These are phyloP conservation scores for Hemithea aestivaria DNA, from an alignment of 2,888 invertebrate species.

Conservation along the genomic window DNA sequence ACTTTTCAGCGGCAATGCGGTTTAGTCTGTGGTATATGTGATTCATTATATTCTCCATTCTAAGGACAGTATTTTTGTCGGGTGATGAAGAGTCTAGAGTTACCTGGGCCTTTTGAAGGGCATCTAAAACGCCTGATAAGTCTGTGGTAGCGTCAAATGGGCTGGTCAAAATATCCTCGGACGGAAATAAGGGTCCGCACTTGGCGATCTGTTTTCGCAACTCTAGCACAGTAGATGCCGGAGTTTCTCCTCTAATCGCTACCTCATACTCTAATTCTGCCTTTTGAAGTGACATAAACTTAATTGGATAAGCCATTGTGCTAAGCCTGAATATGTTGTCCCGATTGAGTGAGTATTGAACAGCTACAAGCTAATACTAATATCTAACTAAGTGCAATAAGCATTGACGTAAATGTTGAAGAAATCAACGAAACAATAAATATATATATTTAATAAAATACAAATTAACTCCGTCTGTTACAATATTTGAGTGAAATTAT, in stretches of 20 bases:
- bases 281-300: not conserved
- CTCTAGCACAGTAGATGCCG: not conserved
- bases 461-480: too few species aligned
- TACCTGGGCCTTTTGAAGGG: not conserved
- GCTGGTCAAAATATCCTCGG: not conserved
- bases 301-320: not conserved
- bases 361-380: too few species aligned
- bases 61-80: not conserved
- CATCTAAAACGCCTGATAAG: not conserved
- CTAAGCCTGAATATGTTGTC: too few species aligned
- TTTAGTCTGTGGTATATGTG: constrained; percentile 1
- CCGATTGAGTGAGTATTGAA: too few species aligned
- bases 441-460: too few species aligned
- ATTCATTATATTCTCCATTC: not conserved
- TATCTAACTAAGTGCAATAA: too few species aligned
- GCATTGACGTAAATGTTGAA: too few species aligned
- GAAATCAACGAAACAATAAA: too few species aligned
- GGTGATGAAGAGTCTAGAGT: not conserved
- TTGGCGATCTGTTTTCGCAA: not conserved
- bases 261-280: not conserved
- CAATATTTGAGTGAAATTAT: too few species aligned
- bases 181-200: not conserved
- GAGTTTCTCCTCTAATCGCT: not conserved
- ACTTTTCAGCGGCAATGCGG: not conserved
- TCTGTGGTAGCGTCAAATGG: not conserved